These are phyloP conservation scores for Poecile montanus DNA, from an alignment of 2,797 vertebrate species.

Conservation along the genomic window DNA sequence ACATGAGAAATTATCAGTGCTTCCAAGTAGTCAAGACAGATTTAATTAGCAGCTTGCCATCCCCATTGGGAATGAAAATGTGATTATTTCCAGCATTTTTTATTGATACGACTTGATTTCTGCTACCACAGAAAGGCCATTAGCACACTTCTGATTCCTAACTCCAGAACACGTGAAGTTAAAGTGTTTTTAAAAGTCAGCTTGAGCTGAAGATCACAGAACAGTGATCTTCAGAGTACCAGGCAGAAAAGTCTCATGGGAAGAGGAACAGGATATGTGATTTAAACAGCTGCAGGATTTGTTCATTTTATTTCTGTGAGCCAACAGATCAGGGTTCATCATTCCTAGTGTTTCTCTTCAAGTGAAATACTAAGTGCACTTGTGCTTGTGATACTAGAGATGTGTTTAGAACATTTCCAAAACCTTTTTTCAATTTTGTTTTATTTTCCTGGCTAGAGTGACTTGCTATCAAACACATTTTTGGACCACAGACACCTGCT, in stretches of 20 bases:
- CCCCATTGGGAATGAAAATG: not conserved
- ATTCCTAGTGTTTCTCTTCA: not conserved
- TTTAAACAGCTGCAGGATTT: not conserved
- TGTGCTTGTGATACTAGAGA: not conserved
- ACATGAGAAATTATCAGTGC: not conserved
- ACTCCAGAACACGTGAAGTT: not conserved
- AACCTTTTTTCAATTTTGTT: not conserved
- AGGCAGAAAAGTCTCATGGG: not conserved
- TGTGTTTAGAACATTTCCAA: not conserved
- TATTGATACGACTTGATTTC: not conserved
- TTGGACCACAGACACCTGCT: not conserved
- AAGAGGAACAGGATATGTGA: not conserved
- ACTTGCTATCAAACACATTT: not conserved
- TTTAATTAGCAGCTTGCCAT: conserved; percentile 32
- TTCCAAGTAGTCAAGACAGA: not conserved
- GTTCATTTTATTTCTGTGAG: not conserved
- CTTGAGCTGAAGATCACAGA: not conserved
- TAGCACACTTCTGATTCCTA: not conserved
- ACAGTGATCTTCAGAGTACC: not conserved
- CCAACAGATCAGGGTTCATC: not conserved
- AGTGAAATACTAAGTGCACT: not conserved
- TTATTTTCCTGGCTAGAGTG: not conserved
- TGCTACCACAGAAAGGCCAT: not conserved
- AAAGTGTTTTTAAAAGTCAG: not conserved
- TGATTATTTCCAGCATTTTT: conserved; percentile 2